Base-by-base conservation (phyloP, 1,140 invertebrate genomes). In the Aphelenchoides besseyi region DNA sequence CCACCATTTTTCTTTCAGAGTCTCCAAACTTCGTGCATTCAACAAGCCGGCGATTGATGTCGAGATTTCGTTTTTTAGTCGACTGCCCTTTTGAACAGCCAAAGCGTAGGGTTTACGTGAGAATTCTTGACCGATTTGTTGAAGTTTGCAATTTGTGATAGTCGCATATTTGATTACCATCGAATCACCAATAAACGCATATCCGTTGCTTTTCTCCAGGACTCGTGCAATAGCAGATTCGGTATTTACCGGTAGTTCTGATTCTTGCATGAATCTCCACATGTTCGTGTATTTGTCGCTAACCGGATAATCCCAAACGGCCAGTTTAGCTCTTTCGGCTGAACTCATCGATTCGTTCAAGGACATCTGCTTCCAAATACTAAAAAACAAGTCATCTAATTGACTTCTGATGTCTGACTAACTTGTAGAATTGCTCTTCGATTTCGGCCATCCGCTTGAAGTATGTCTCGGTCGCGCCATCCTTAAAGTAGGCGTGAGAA, bases 231-330 rank as follows among this genome's bases (percentile, higher is more conserved):
- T 82, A 0, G 93, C 94, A 66, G 91, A 90, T 0, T 92, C 89
- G 3, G 91, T 87, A 1, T 87, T 89, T 18, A 88, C 86, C 0
- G 95, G 94, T 26, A 97, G 88, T 0, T 87, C 88, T 0, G 92
- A 91, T 75, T 95, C 92, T 79, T 91, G 90, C 94, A 98, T 98
- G 0, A 92, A 92, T 84, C 95, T 91, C 91, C 94, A 96, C 89
- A 98, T 95, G 85, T 97, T 97, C 0, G 93, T 97, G 85, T 95
- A 98, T 80, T n/a, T n/a, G n/a, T n/a, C n/a, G n/a, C n/a, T n/a
- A n/a, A n/a, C n/a, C n/a, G n/a, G n/a, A n/a, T 97, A 98, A 85
- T 98, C 95, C 95, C 95, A 98, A 0, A 98, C 95, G 0, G 95
- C 94, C 12, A 97, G 84, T 85, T 95, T 93, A 0, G 94, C 91